A percentile compares a stretch with the other conserved stretches of the same genome.
Evolutionary conservation across 2,888 invertebrate species (phyloP).

Genomic region (Troides aeacus): DNA sequence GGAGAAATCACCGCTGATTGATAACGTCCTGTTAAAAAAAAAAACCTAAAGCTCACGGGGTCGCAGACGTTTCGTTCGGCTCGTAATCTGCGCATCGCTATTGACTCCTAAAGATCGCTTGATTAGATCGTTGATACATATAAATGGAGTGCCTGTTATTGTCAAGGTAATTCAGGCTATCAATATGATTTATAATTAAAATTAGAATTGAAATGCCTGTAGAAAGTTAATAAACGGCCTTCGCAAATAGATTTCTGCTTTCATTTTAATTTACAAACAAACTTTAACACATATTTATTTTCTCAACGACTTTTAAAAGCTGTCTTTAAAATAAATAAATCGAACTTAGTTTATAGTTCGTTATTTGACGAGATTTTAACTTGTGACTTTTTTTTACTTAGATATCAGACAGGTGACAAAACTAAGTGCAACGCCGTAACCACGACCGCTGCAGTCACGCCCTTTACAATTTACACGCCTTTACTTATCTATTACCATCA

Average conservation of each 20-base stretch:
- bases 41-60: slow-evolving; percentile 47
- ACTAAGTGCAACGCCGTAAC: slow-evolving; percentile 37
- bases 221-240: slow-evolving; percentile 72
- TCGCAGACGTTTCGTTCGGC: slow-evolving; percentile 63
- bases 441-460: slow-evolving; percentile 51
- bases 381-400: neutral
- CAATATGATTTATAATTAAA: slow-evolving; percentile 61
- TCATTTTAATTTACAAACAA: slow-evolving; percentile 29
- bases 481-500: slow-evolving; percentile 10
- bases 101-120: slow-evolving; percentile 50
- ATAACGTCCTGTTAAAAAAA: slow-evolving; percentile 49
- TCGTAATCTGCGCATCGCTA: slow-evolving; percentile 56
- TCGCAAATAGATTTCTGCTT: slow-evolving; percentile 40
- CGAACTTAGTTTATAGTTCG: neutral
- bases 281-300: neutral
- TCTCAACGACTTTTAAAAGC: neutral
- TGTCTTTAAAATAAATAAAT: too few relatives aligned
- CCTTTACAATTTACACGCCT: slow-evolving; percentile 34
- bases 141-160: slow-evolving; percentile 44
- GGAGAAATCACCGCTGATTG: slow-evolving; percentile 64
- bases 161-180: slow-evolving; percentile 59
- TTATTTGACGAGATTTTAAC: neutral
- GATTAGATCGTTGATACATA: slow-evolving; percentile 68
- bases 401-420: slow-evolving; percentile 32
- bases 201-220: slow-evolving; percentile 42